A percentile compares a stretch with the other conserved stretches of the same genome.
Evolutionary conservation across 2,113 vertebrate genomes (phyloP).

Genomic region (Ranitomeya variabilis): DNA sequence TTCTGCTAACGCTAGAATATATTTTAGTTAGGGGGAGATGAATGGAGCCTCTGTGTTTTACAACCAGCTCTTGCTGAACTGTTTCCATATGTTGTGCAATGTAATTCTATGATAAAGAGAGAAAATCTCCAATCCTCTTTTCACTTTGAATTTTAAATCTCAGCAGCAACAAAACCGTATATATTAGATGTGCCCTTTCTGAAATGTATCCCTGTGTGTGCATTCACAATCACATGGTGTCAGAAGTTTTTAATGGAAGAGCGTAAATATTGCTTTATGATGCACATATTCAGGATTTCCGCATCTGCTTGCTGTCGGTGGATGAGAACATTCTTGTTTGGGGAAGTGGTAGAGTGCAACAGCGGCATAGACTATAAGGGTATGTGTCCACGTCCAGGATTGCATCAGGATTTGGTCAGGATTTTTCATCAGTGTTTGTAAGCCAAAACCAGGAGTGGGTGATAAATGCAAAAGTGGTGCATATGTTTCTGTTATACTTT

Average conservation of each 20-base stretch:
- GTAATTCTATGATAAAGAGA: slow-evolving; percentile 42
- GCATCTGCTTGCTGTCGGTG: neutral
- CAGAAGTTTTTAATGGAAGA: neutral
- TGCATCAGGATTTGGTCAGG: no score
- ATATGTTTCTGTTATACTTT: no score
- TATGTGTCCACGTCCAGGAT: no score
- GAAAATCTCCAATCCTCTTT: neutral
- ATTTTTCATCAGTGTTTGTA: no score
- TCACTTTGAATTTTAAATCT: slow-evolving; percentile 13
- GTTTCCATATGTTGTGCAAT: slow-evolving; percentile 44
- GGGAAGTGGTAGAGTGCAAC: no score
- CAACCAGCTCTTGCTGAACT: slow-evolving; percentile 31
- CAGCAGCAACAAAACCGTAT: neutral
- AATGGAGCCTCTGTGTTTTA: slow-evolving; percentile 69
- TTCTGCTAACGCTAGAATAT: slow-evolving; percentile 42
- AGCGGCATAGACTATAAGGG: no score
- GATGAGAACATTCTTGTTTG: neutral
- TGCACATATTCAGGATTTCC: neutral
- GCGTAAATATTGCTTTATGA: neutral
- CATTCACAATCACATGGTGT: neutral
- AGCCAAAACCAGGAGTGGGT: no score
- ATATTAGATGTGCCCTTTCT: neutral
- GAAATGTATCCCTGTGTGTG: neutral
- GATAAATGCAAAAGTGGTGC: no score
- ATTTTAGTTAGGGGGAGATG: slow-evolving; percentile 63